Conservation (phyloP, 2,113 vertebrate species). For the Caranx ignobilis region DNA sequence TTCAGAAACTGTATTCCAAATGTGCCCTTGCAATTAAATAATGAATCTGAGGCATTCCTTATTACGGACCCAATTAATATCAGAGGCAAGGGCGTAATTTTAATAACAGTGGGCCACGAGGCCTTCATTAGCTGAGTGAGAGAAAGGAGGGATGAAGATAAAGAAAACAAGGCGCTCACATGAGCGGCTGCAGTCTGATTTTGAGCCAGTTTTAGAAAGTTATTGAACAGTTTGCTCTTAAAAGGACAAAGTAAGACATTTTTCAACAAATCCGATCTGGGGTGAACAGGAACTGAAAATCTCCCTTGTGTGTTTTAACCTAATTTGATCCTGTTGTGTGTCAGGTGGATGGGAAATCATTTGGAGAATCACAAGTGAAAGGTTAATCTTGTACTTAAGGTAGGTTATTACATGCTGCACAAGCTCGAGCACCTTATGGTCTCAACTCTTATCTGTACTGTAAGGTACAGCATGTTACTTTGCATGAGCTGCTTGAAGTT, state of each 20-base stretch:
- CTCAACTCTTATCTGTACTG: too few relatives aligned
- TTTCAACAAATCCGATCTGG: constrained; percentile 35
- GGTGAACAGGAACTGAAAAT: constrained; percentile 19
- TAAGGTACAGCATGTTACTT: too few relatives aligned
- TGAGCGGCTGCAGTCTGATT: constrained; percentile 69
- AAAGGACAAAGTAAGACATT: constrained; percentile 50
- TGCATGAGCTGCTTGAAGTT: background rate
- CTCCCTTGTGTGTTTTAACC: constrained; percentile 33
- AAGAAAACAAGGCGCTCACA: constrained; percentile 84
- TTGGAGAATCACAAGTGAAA: constrained; percentile 16
- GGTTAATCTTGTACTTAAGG: constrained; percentile 6
- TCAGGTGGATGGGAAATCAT: constrained; percentile 33
- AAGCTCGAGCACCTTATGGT: background rate
- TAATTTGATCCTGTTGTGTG: constrained; percentile 15
- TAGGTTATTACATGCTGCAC: background rate
- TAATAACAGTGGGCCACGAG: constrained; percentile 95
- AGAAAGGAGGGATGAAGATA: constrained; percentile 79
- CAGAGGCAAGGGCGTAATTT: constrained; percentile 92
- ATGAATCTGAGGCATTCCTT: constrained; percentile 95
- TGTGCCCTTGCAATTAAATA: constrained; percentile 99
- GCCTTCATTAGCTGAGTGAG: constrained; percentile 90
- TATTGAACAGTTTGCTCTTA: constrained; percentile 43
- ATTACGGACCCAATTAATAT: constrained; percentile 99
- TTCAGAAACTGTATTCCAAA: constrained; percentile 98
- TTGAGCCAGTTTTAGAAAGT: constrained; percentile 61